Base-by-base conservation (phyloP, 2,113 vertebrate species). In the Centropus unirufus region DNA sequence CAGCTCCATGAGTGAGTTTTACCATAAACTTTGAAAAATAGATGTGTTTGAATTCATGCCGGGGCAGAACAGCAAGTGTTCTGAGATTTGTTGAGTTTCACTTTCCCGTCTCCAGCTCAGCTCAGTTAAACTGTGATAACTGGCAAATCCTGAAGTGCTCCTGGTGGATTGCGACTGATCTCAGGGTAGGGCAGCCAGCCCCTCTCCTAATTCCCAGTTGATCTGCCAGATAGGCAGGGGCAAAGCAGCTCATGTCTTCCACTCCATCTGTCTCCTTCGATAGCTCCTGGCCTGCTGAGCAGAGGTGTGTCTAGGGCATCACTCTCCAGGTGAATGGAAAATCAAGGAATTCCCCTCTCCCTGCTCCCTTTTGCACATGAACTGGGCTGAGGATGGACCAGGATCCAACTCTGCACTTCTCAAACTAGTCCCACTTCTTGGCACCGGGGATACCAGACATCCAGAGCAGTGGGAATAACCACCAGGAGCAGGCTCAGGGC, bases 221-320 rank as follows among this genome's bases (percentile, higher is more conserved):
- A 54, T 14, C 36, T 69, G 46, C 27, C 26, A 74, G 17, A 3
- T 1, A 44, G 61, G n/a, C 51, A n/a, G 32, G 11, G 8, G 5
- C 17, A 42, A n/a, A 83, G 61, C 3, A 55, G 11, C 30, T 67
- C 42, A 16, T 0, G 11, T 51, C 52, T 86, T 30, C 70, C 64
- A 32, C 62, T 83, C 44, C 79, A 24, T 39, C 47, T 12, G 2
- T 34, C 58, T 57, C 40, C 55, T 58, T 30, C 13, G 47, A 14
- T 0, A 34, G 44, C 51, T 85, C 15, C 70, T 47, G 62, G 30
- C 36, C 13, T 0, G 1, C 5, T 0, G 2, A 47, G 29, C 7
- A 40, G 44, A 44, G 32, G 7, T 32, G 15, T 0, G 0, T 20
- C 68, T 27, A 22, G 19, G 26, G 34, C 52, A 46, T 57, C 34